These are phyloP conservation scores for Rhagoletis zephyria DNA, from an alignment of 1,140 invertebrate species.

Conservation along the genomic window DNA sequence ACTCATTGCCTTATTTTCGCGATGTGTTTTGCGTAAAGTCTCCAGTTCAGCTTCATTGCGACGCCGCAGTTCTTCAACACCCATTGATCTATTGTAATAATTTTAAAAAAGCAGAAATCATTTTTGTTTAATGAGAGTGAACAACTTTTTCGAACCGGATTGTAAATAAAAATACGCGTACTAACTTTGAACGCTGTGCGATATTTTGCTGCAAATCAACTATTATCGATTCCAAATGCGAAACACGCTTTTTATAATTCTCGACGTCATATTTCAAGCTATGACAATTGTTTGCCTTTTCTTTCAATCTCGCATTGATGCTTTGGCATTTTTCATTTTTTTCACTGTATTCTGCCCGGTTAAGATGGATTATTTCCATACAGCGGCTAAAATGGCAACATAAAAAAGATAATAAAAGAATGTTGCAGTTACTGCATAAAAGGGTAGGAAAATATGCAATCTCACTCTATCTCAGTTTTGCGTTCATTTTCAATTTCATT, in stretches of 20 bases:
- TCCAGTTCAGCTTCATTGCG: slow-evolving; percentile 55
- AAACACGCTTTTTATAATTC: slow-evolving; percentile 53
- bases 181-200: slow-evolving; percentile 52
- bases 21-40: slow-evolving; percentile 1
- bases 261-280: background rate
- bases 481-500: slow-evolving; percentile 59
- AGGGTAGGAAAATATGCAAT: background rate
- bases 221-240: slow-evolving; percentile 44
- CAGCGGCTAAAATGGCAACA: background rate
- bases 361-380: background rate
- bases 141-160: background rate
- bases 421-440: too few relatives aligned
- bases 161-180: background rate
- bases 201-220: slow-evolving; percentile 56
- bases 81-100: background rate
- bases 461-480: slow-evolving; percentile 61
- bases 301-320: slow-evolving; percentile 16
- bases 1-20: slow-evolving; percentile 58
- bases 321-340: background rate
- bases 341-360: background rate
- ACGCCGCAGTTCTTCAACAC: slow-evolving; percentile 25
- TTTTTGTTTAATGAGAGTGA: background rate
- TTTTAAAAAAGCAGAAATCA: background rate
- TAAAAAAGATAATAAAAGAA: background rate
- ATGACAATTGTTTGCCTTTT: background rate